A percentile compares a stretch with the other conserved stretches of the same genome.
phyloP scores from a whole-genome alignment of 1,140 invertebrate species.

The Musca domestica region DNA sequence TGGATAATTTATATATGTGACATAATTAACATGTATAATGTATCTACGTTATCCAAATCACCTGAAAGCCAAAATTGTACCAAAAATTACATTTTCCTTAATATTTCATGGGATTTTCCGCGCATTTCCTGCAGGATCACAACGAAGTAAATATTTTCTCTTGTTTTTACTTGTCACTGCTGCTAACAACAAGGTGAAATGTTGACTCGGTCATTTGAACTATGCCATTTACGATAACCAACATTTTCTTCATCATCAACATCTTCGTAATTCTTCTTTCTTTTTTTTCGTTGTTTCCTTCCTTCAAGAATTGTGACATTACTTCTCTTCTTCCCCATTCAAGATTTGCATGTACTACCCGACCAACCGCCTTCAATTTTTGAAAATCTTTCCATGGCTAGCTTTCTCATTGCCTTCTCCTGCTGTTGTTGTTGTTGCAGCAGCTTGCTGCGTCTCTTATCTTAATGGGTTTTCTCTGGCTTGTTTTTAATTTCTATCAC shows the following conservation, averaged over 20 bases:
- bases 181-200: conserved; percentile 12
- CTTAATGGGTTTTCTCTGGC: too few relatives aligned
- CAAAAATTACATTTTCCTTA: too few relatives aligned
- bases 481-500: too few relatives aligned
- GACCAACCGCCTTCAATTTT: too few relatives aligned
- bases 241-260: conserved; percentile 1
- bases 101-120: too few relatives aligned
- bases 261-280: not conserved
- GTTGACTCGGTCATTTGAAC: conserved; percentile 46
- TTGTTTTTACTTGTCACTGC: not conserved
- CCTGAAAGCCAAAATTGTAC: too few relatives aligned
- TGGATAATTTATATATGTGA: too few relatives aligned
- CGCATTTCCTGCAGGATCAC: too few relatives aligned
- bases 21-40: too few relatives aligned
- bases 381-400: not conserved
- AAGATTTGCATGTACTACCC: not conserved
- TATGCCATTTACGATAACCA: conserved; percentile 37
- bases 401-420: not conserved
- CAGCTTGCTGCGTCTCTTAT: too few relatives aligned
- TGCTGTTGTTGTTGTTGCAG: not conserved
- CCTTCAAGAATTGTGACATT: not conserved
- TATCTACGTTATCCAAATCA: too few relatives aligned
- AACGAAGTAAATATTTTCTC: not conserved
- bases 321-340: not conserved
- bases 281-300: not conserved